Evolutionary conservation across 2,113 vertebrate species (phyloP), one percentile per base, ranked within the genome.

Genomic region (Albula glossodonta): DNA sequence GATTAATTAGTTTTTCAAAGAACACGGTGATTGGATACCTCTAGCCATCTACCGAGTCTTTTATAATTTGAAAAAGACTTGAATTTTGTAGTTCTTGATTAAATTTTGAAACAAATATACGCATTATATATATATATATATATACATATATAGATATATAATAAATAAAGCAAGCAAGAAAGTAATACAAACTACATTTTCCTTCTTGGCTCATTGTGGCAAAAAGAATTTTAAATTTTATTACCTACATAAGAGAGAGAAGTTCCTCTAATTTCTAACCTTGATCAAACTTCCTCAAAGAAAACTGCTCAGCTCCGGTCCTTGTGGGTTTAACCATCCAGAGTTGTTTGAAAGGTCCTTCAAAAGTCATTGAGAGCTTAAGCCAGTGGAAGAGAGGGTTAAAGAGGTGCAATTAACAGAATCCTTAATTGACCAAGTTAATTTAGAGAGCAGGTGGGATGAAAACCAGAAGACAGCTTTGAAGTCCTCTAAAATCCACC

Each of bases 401-500:
- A 31, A 84, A 25, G 51, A 81, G 31, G 17, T 63, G 2, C 52
- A 51, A 49, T 60, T n/a, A 15, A n/a, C 19, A 41, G 48, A 66
- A 22, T 25, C 63, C 56, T 79, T 57, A 83, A 80, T 50, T 31
- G 86, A 81, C 82, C 82, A 81, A 12, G 83, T 11, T 51, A 8
- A 82, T 84, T 82, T 88, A 48, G 17, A 78, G 49, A 80, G 78
- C 74, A 63, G 52, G 51, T 70, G 52, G 51, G 85, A 81, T 63
- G 48, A 79, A 85, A 82, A 77, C 52, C 15, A 31, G n/a, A 49
- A 22, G 57, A 78, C 80, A 53, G 19, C 80, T 81, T 84, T 84
- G 63, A 77, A 80, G 78, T 41, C 60, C 52, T 89, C 48, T 66
- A 48, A 87, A 84, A 86, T 63, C 56, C 82, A 74, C 80, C 57